phyloP scores from a whole-genome alignment of 1,140 invertebrate genomes.

The Pygmarrhopalites habei region DNA sequence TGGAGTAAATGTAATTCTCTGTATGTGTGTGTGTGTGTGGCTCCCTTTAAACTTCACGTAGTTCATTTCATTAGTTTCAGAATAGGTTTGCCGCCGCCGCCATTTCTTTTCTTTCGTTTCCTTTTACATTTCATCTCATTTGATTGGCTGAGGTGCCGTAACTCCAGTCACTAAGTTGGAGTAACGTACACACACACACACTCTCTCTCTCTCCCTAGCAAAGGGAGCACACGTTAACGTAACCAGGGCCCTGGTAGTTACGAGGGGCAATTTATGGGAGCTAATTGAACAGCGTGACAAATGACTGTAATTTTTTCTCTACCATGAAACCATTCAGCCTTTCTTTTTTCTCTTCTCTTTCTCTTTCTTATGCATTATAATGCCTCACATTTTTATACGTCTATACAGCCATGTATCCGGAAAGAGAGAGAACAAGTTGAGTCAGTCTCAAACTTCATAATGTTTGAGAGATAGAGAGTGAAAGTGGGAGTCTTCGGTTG shows the following conservation, averaged over 20 bases:
- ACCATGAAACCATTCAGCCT: too few species aligned
- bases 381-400: too few species aligned
- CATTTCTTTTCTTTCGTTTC: not conserved
- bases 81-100: slow-evolving; percentile 1
- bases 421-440: too few species aligned
- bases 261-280: slow-evolving; percentile 15
- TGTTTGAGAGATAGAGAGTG: too few species aligned
- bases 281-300: slow-evolving; percentile 24
- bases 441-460: too few species aligned
- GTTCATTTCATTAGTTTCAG: slow-evolving; percentile 16
- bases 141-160: slow-evolving; percentile 13
- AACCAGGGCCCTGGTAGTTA: not conserved
- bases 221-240: not conserved
- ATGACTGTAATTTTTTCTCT: slow-evolving; percentile 22
- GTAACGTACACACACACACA: too few species aligned
- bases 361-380: not conserved
- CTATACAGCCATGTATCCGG: too few species aligned
- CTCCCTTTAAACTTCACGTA: not conserved
- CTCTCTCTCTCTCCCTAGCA: too few species aligned
- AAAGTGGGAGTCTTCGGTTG: too few species aligned
- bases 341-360: not conserved
- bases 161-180: slow-evolving; percentile 10
- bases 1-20: not conserved
- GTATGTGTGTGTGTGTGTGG: not conserved
- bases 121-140: slow-evolving; percentile 15